Conservation (phyloP, 2,113 vertebrate genomes). For the Trachemys scripta region DNA sequence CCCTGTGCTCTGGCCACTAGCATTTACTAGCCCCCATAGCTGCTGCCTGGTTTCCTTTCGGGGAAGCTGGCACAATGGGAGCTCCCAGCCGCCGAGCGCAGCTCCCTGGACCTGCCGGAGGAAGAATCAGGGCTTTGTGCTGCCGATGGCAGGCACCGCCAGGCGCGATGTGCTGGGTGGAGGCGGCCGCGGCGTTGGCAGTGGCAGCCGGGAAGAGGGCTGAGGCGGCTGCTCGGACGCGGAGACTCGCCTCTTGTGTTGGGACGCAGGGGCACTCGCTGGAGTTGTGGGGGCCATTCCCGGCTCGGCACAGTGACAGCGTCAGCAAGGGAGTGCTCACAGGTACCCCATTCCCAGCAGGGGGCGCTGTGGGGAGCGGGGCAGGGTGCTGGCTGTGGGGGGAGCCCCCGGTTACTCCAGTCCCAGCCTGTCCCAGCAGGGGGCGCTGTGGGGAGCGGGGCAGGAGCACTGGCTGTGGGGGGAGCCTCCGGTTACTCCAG, state of each 20-base stretch:
- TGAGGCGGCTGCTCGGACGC: neutral
- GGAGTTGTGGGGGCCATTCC: neutral
- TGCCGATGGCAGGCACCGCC: neutral
- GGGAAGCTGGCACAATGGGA: neutral
- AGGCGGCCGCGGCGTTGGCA: neutral
- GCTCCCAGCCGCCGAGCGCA: neutral
- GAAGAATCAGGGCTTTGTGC: constrained; percentile 3
- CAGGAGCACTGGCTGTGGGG: too few relatives aligned
- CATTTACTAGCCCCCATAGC: too few relatives aligned
- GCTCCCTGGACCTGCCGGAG: neutral
- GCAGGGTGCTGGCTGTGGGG: too few relatives aligned
- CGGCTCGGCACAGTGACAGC: neutral
- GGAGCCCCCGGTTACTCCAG: too few relatives aligned
- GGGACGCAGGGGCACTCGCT: neutral
- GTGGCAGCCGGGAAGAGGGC: neutral
- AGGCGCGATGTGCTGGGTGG: neutral
- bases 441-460: too few relatives aligned
- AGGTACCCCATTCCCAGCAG: neutral
- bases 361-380: too few relatives aligned
- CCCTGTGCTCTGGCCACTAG: too few relatives aligned
- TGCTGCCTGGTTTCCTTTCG: neutral
- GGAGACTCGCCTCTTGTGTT: neutral
- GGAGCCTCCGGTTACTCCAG: too few relatives aligned
- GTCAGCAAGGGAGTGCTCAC: neutral
- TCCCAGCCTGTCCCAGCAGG: too few relatives aligned